Evolutionary conservation across 2,113 vertebrate genomes (phyloP), one percentile per base, ranked within the genome.

Genomic region (Rousettus leschenaultii): DNA sequence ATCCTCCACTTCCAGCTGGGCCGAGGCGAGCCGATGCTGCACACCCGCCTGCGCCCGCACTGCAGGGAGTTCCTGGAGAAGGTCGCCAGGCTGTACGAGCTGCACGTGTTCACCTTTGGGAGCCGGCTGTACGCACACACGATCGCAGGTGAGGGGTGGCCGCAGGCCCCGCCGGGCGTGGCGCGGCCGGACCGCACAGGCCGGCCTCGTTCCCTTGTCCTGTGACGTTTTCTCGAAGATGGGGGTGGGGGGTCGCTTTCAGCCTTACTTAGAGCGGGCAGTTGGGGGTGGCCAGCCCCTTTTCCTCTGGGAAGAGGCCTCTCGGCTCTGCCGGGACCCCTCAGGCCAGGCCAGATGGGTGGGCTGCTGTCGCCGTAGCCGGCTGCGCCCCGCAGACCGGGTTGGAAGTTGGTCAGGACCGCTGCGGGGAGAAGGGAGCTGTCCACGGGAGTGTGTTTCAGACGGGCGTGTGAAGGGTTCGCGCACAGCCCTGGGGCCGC

Each of bases 101-200:
- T 99, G 26, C 99, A 99, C 12, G 99, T 99, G 87, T 99, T 99
- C 97, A 99, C 99, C 0, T 99, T 99, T 15, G 99, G 99, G 92
- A 99, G 99, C 98, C 99, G 99, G 33, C 98, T 99, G 2, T 99
- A 99, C n/a, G 99, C 99, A 6, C 99, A 99, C 98, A 99, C 99
- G 33, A 99, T 99, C 35, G 99, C 99, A 97, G 99, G 99, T 95
- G 83, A 14, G 84, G 1, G 24, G 45, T 11, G 11, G 45, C 45
- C 2, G 45, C 43, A 9, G 8, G 9, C 33, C 28, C 24, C 4
- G 3, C 70, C 24, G 10, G 6, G 38, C 24, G 22, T 26, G 70
- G 11, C 40, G 70, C 21, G 1, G 11, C 68, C 0, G 68, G 13
- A 14, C 14, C 68, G 15, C 12, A 24, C 22, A 71, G 6, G 14